These are phyloP conservation scores for Beris morrisii DNA, from an alignment of 2,888 invertebrate genomes.

Conservation along the genomic window DNA sequence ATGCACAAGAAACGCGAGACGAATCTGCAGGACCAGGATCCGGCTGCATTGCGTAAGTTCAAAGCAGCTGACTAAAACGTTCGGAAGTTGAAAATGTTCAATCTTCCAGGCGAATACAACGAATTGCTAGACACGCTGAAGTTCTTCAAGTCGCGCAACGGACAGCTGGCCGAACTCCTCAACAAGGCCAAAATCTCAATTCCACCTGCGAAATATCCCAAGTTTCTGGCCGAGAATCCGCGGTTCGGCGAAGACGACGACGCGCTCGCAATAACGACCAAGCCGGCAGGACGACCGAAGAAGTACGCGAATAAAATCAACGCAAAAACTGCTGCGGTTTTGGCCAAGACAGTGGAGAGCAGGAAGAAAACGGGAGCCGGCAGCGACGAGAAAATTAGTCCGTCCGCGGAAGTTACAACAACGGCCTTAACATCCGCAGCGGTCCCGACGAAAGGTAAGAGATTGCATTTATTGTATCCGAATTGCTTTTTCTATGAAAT, in stretches of 20 bases:
- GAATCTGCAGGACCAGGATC: conserved; percentile 42
- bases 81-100: not conserved
- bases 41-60: conserved; percentile 41
- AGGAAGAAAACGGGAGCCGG: not conserved
- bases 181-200: conserved; percentile 41
- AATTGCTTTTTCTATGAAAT: not conserved
- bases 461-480: too few relatives aligned
- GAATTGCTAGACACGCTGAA: conserved; percentile 40
- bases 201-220: conserved; percentile 39
- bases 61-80: not conserved
- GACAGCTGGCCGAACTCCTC: conserved; percentile 41
- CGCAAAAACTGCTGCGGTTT: not conserved
- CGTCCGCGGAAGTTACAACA: not conserved
- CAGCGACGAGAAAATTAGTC: not conserved
- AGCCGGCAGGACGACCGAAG: conserved; percentile 34
- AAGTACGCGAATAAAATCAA: conserved; percentile 29
- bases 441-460: not conserved
- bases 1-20: conserved; percentile 52
- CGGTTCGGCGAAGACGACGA: conserved; percentile 32
- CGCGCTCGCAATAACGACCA: not conserved
- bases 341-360: not conserved
- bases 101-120: conserved; percentile 40
- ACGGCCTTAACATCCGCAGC: not conserved
- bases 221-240: conserved; percentile 38
- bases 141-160: conserved; percentile 41